A percentile compares a stretch with the other conserved stretches of the same genome.
phyloP scores from a whole-genome alignment of 2,888 invertebrate genomes.

The Ferrisia virgata region DNA sequence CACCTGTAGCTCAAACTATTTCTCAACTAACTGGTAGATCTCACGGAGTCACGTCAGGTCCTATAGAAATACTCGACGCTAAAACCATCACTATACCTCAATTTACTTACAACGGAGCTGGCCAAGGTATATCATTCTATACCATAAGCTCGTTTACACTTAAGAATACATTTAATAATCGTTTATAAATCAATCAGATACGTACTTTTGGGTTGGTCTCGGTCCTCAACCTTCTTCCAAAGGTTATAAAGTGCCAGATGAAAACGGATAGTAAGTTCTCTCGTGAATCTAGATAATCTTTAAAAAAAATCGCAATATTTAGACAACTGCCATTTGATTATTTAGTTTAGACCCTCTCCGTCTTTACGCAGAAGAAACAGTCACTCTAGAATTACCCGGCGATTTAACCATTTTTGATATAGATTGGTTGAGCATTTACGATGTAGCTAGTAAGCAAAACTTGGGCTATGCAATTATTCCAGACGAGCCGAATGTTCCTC shows the following conservation, averaged over 20 bases:
- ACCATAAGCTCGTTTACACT: background rate
- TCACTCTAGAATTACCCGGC: constrained; percentile 74
- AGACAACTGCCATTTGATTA: too few species aligned
- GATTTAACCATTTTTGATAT: constrained; percentile 76
- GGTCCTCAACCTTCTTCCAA: constrained; percentile 82
- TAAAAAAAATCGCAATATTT: too few species aligned
- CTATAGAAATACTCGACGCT: constrained; percentile 74
- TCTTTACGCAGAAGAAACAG: constrained; percentile 68
- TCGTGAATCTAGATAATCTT: too few species aligned
- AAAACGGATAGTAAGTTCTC: constrained; percentile 83
- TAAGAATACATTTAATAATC: background rate
- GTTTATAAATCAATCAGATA: constrained; percentile 55
- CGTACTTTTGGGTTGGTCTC: constrained; percentile 84
- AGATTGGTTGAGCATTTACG: constrained; percentile 80
- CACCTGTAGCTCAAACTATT: constrained; percentile 69
- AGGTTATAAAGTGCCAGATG: constrained; percentile 81
- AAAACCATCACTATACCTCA: constrained; percentile 73
- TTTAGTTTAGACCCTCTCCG: constrained; percentile 79
- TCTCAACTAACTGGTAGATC: constrained; percentile 62
- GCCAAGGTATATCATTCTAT: constrained; percentile 55
- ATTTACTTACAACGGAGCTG: constrained; percentile 73
- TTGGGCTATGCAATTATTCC: constrained; percentile 74
- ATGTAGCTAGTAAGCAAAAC: constrained; percentile 65
- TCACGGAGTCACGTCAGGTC: constrained; percentile 67
- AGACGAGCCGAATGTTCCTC: constrained; percentile 80